Evolutionary conservation across 1,140 invertebrate genomes (phyloP).

Genomic region (Bombus soroeensis): DNA sequence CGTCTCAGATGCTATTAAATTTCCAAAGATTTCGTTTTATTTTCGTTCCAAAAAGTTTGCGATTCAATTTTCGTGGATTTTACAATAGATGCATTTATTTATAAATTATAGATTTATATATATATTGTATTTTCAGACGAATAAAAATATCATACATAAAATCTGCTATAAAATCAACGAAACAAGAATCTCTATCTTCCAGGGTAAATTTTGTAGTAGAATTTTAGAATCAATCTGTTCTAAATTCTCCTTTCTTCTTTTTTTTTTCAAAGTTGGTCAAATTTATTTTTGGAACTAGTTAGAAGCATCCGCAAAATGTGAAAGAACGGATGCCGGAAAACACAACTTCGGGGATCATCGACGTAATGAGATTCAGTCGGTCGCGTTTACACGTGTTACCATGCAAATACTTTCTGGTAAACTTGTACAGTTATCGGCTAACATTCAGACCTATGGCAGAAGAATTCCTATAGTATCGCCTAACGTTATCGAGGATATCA

Average conservation of each 20-base stretch:
- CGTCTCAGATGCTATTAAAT: too few species aligned
- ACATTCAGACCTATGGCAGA: constrained; percentile 13
- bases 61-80: neutral
- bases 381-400: constrained; percentile 15
- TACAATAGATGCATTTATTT: too few species aligned
- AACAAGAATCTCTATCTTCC: too few species aligned
- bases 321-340: neutral
- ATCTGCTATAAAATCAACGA: too few species aligned
- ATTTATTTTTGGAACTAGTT: neutral
- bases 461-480: constrained; percentile 55
- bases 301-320: too few species aligned
- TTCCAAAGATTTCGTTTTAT: neutral
- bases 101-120: too few species aligned
- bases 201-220: too few species aligned
- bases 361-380: constrained; percentile 16
- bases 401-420: constrained; percentile 8
- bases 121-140: too few species aligned
- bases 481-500: constrained; percentile 53
- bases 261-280: too few species aligned
- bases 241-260: neutral
- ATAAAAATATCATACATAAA: too few species aligned
- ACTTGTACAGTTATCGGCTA: constrained; percentile 25
- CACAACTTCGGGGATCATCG: neutral
- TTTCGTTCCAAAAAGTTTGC: neutral
- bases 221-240: neutral